Conservation (phyloP, 2,888 invertebrate genomes). For the Mechanitis messenoides region DNA sequence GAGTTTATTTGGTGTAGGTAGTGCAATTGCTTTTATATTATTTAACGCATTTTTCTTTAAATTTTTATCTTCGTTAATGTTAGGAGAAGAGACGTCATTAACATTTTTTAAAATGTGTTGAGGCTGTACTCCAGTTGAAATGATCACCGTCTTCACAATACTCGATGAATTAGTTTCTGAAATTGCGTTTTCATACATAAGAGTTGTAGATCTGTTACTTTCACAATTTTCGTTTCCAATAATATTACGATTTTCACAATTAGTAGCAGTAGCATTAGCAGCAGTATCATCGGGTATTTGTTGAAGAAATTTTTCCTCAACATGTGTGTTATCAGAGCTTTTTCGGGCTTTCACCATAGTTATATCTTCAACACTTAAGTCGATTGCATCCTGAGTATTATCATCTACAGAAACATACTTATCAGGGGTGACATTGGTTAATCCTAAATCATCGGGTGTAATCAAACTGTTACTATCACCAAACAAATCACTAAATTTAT, state of each 20-base stretch:
- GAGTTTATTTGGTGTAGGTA: slow-evolving; percentile 56
- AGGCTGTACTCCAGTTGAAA: slow-evolving; percentile 52
- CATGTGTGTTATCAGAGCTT: slow-evolving; percentile 8
- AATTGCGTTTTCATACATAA: slow-evolving; percentile 23
- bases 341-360: slow-evolving; percentile 11
- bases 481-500: slow-evolving; percentile 59
- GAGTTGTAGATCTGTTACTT: background rate
- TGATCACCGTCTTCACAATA: slow-evolving; percentile 51
- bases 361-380: slow-evolving; percentile 34
- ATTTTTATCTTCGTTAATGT: slow-evolving; percentile 7
- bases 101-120: slow-evolving; percentile 12
- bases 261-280: slow-evolving; percentile 1
- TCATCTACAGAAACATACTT: slow-evolving; percentile 50
- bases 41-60: slow-evolving; percentile 9
- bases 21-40: slow-evolving; percentile 11
- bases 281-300: slow-evolving; percentile 13
- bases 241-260: slow-evolving; percentile 15
- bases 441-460: slow-evolving; percentile 63
- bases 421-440: slow-evolving; percentile 32
- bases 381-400: slow-evolving; percentile 56
- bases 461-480: slow-evolving; percentile 66
- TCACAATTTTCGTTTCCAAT: slow-evolving; percentile 7
- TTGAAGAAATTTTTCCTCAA: slow-evolving; percentile 24
- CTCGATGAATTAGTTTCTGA: slow-evolving; percentile 30
- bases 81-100: background rate